These are phyloP conservation scores for Cybosia mesomella DNA, from an alignment of 2,888 invertebrate genomes.

Conservation along the genomic window DNA sequence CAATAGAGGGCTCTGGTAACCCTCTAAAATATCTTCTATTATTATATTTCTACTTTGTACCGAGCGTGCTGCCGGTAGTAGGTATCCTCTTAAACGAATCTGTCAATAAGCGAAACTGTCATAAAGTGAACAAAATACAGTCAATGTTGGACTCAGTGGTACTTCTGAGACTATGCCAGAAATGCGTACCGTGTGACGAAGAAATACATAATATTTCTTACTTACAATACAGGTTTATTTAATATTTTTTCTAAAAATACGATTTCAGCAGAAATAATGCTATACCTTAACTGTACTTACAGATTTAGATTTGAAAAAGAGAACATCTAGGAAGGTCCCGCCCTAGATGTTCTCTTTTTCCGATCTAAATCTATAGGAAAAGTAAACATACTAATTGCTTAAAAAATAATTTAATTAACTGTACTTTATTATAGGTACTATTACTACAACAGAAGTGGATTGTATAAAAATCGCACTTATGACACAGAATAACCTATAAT, in stretches of 20 bases:
- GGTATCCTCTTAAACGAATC: too few species aligned
- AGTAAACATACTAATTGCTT: too few species aligned
- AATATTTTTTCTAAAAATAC: background rate
- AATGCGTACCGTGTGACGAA: background rate
- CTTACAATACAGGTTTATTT: background rate
- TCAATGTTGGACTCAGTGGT: background rate
- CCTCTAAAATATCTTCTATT: too few species aligned
- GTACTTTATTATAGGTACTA: too few species aligned
- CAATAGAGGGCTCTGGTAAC: too few species aligned
- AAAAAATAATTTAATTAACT: too few species aligned
- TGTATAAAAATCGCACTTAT: background rate
- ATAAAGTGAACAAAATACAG: background rate
- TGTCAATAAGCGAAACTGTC: background rate
- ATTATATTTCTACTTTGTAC: background rate
- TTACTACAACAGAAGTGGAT: background rate
- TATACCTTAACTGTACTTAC: background rate
- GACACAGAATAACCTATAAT: background rate
- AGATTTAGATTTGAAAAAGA: too few species aligned
- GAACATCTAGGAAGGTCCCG: too few species aligned
- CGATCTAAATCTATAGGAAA: too few species aligned
- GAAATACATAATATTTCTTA: background rate
- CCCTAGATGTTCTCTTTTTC: too few species aligned
- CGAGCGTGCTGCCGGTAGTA: background rate
- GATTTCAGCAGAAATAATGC: background rate
- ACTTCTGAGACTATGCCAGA: background rate